Percentiles rank a stretch among this genome's conserved stretches.
Evolutionary conservation across 2,113 vertebrate genomes (phyloP).

Genomic region (Rhipidura dahli): DNA sequence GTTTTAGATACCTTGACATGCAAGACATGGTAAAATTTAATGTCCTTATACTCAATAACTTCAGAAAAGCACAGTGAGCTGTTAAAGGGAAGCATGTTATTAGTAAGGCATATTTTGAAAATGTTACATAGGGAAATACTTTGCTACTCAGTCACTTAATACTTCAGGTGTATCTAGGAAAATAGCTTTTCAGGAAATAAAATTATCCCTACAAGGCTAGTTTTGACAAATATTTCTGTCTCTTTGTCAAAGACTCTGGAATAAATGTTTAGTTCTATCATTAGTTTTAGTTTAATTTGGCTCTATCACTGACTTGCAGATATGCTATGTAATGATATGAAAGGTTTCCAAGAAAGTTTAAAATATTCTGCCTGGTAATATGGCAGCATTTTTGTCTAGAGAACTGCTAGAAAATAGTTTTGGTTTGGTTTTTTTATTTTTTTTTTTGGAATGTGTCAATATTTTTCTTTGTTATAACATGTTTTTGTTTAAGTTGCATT

Average conservation of each 20-base stretch:
- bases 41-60: neutral
- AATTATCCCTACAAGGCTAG: neutral
- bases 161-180: neutral
- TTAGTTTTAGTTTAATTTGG: neutral
- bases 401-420: neutral
- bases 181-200: neutral
- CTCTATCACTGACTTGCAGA: neutral
- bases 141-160: neutral
- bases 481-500: neutral
- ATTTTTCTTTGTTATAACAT: neutral
- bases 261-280: neutral
- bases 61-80: neutral
- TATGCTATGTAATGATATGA: neutral
- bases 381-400: neutral
- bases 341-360: neutral
- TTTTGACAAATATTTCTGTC: neutral
- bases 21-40: neutral
- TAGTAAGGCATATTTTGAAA: neutral
- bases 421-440: too few relatives aligned
- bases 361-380: neutral
- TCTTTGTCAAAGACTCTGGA: neutral
- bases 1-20: neutral
- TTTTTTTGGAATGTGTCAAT: neutral
- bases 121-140: neutral
- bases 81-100: neutral